Conservation (phyloP, 1,140 invertebrate species). For the Monomorium pharaonis region DNA sequence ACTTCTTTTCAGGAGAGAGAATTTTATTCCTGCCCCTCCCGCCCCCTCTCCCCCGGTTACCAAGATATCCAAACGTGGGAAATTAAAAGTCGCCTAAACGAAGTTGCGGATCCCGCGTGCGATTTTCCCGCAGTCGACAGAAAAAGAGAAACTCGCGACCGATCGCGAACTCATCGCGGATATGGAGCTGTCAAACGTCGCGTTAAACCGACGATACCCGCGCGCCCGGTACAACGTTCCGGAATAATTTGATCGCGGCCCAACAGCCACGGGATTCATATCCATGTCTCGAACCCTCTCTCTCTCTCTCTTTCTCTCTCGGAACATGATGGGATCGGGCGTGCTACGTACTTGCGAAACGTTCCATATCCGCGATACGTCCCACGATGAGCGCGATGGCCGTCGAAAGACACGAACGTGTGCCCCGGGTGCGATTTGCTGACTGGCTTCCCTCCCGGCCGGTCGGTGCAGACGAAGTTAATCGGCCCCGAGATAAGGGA, state of each 20-base stretch:
- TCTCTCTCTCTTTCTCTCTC: not conserved
- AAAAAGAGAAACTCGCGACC: constrained; percentile 7
- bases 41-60: too few species aligned
- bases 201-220: not conserved
- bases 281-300: not conserved
- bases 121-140: constrained; percentile 10
- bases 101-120: constrained; percentile 1
- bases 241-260: constrained; percentile 7
- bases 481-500: constrained; percentile 65
- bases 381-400: not conserved
- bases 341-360: not conserved
- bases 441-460: constrained; percentile 41
- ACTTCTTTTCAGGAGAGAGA: not conserved
- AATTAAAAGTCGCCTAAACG: too few species aligned
- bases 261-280: not conserved
- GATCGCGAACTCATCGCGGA: not conserved
- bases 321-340: not conserved
- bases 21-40: not conserved
- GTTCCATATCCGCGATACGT: constrained; percentile 23
- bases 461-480: constrained; percentile 57
- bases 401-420: constrained; percentile 45
- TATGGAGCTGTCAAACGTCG: too few species aligned
- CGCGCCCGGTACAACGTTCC: not conserved
- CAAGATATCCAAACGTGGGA: constrained; percentile 19
- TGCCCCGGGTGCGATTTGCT: constrained; percentile 56